Base-by-base conservation (phyloP, 2,888 invertebrate genomes). In the Spodoptera picta region DNA sequence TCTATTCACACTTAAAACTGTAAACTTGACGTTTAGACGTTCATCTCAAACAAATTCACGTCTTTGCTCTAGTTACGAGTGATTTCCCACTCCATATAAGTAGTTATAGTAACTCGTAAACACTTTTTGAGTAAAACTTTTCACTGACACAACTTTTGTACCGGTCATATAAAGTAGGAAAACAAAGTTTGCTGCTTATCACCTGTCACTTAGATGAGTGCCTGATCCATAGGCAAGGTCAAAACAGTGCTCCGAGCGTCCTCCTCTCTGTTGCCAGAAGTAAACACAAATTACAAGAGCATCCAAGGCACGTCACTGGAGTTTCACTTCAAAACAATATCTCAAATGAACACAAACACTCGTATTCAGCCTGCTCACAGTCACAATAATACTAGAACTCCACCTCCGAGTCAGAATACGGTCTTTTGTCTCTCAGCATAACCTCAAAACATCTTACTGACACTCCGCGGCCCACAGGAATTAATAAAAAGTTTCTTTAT, bases 401-500 rank as follows among this genome's bases (percentile, higher is more conserved):
- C 83, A 85, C 84, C 83, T 87, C 83, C 80, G 73, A 89, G 89
- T 92, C 89, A 90, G 76, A 83, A 86, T 84, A 88, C 85, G 87
- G 89, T 92, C 88, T 90, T 88, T 90, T 89, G 89, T 86, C 89
- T 90, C 84, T 83, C 83, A 90, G 85, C 83, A 93, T 95, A 94
- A 95, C 95, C 95, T 94, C 92, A 93, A 94, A 95, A 92, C 94
- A 93, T 94, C 93, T 93, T 92, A 92, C 94, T 93, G 94, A 93
- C 92, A 92, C 94, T 93, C 93, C 93, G 93, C 93, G 94, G 92
- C 92, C 94, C 92, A 94, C 93, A 94, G 93, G 95, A 95, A 95
- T 95, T 95, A 95, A 95, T 95, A 95, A 95, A 95, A 95, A 95
- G 95, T 95, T 95, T 95, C 95, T 95, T 95, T 95, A 94, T 93